A percentile compares a stretch with the other conserved stretches of the same genome.
Conservation (phyloP, 2,113 vertebrate species). For the Charadrius vociferus region DNA sequence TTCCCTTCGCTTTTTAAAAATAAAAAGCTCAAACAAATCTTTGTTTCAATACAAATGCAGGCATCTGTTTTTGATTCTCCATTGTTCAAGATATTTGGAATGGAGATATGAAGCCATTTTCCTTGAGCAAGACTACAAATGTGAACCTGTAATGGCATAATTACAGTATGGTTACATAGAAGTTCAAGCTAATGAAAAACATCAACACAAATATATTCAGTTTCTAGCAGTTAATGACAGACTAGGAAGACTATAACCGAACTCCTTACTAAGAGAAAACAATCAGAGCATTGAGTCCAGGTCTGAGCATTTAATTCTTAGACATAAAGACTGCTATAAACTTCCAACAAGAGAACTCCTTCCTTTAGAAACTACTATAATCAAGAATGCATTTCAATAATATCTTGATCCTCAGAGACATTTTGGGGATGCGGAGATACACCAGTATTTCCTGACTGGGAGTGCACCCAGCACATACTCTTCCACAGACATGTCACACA, state of each 20-base stretch:
- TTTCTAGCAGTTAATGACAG: neutral
- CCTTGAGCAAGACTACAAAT: slow-evolving; percentile 51
- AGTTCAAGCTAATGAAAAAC: neutral
- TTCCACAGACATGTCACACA: neutral
- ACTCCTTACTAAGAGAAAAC: neutral
- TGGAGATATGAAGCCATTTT: slow-evolving; percentile 40
- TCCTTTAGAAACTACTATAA: neutral
- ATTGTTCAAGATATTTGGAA: slow-evolving; percentile 7
- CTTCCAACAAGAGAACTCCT: neutral
- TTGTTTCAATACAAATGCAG: neutral
- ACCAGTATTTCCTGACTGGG: neutral
- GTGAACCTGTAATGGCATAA: neutral
- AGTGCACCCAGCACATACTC: accelerated
- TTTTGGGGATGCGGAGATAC: neutral
- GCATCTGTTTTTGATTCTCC: neutral
- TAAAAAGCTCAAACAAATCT: neutral
- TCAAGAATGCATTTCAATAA: neutral
- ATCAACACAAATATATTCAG: neutral
- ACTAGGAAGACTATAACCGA: neutral
- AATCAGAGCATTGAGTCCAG: neutral
- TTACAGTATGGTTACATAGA: neutral
- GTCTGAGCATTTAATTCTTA: neutral
- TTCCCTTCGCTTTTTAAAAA: neutral
- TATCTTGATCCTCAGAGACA: neutral
- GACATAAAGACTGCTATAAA: neutral